These are phyloP conservation scores for Gymnocheta viridis DNA, from an alignment of 2,888 invertebrate genomes.

Conservation along the genomic window DNA sequence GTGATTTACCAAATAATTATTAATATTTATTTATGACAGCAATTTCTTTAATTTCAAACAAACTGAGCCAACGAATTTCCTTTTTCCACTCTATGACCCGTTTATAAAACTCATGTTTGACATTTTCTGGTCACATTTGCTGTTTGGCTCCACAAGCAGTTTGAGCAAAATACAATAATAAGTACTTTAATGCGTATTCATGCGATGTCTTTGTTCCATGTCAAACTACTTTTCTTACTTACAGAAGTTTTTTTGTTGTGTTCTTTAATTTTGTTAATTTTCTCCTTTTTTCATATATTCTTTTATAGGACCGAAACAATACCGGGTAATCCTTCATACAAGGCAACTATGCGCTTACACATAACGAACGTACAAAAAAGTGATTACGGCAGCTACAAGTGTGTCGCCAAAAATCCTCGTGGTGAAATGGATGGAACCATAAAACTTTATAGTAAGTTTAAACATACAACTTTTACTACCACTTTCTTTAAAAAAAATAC, in stretches of 20 bases:
- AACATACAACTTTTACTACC: constrained; percentile 7
- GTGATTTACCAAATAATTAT: constrained; percentile 2
- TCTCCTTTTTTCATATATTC: constrained; percentile 57
- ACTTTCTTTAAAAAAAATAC: background rate
- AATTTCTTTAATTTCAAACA: background rate
- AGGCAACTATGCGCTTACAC: constrained; percentile 93
- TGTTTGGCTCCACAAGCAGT: constrained; percentile 12
- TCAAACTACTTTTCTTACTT: constrained; percentile 27
- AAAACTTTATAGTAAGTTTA: constrained; percentile 91
- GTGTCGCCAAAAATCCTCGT: constrained; percentile 93
- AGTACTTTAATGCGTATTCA: constrained; percentile 20
- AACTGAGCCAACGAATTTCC: background rate
- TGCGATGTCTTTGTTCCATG: constrained; percentile 26
- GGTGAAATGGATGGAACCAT: constrained; percentile 95
- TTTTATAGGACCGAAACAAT: constrained; percentile 85
- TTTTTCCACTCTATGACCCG: background rate
- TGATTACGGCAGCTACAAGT: constrained; percentile 95
- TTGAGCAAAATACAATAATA: background rate
- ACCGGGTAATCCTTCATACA: constrained; percentile 88
- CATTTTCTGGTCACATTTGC: background rate
- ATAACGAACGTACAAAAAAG: constrained; percentile 89
- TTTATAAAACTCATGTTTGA: constrained; percentile 21
- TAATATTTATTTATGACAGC: background rate
- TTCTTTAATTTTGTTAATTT: constrained; percentile 32
- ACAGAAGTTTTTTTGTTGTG: background rate